Evolutionary conservation across 2,888 invertebrate genomes (phyloP), one percentile per base, ranked within the genome.

Genomic region (Drosophila infuscata): DNA sequence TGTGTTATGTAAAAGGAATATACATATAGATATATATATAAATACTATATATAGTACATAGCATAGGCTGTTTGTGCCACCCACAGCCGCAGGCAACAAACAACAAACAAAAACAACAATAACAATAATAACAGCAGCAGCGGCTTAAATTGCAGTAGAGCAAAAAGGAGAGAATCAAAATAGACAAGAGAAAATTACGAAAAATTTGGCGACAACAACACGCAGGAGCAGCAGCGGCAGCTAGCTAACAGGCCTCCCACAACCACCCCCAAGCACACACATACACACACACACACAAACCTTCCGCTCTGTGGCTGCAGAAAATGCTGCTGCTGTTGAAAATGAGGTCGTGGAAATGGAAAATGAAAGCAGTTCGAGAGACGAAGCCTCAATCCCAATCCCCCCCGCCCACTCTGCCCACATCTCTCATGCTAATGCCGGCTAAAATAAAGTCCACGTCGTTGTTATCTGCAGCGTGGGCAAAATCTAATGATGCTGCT

Each of bases 301-400:
- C 46, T 25, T 46, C 46, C 46, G 6, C 17, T 35, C 6, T 20
- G 11, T 60, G 51, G 32, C 35, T 68, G 68, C 57, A 51, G 65
- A 33, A 33, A 51, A 15, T 12, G 20, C 38, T 36, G 66, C 66
- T 38, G 64, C 20, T 59, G 60, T 62, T 63, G 64, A 65, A 92
- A 92, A 91, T 87, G 92, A 92, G 92, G 92, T 92, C 92, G 92
- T 90, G 91, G 89, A 92, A 92, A 92, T 90, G 91, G 92, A 92
- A 92, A 92, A 92, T 89, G 92, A 92, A 92, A 92, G 92, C 92
- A 89, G 76, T 91, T 88, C 85, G 82, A 86, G 81, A 81, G 56
- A 66, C 65, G 58, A 59, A 66, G 82, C 62, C 65, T 49, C 67
- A 60, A 56, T 25, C 54, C 12, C 33, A 75, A 15, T 3, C 25